Percentiles rank a stretch among this genome's conserved stretches.
Evolutionary conservation across 2,888 invertebrate species (phyloP).

Genomic region (Gymnoscelis rufifasciata): DNA sequence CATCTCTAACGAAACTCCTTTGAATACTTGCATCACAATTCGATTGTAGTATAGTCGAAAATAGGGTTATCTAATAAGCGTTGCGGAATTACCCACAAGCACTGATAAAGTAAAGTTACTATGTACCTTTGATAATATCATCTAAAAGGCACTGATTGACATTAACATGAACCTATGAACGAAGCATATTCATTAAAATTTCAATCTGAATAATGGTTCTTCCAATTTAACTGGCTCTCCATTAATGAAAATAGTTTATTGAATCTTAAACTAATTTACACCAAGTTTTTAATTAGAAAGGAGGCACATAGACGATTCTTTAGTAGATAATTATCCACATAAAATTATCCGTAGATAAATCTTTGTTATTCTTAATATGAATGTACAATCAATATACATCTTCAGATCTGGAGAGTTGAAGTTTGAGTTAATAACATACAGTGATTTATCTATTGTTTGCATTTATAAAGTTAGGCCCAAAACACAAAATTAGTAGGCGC

Average conservation of each 20-base stretch:
- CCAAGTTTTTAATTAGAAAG: too few relatives aligned
- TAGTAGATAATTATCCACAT: background rate
- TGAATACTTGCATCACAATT: constrained; percentile 19
- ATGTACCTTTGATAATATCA: constrained; percentile 34
- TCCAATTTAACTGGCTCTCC: constrained; percentile 7
- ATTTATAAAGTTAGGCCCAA: too few relatives aligned
- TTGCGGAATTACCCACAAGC: constrained; percentile 20
- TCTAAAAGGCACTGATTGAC: constrained; percentile 50
- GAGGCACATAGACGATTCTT: too few relatives aligned
- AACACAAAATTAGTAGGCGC: too few relatives aligned
- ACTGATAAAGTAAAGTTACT: constrained; percentile 30
- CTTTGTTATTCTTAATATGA: background rate
- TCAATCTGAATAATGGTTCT: constrained; percentile 6
- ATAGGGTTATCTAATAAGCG: constrained; percentile 11
- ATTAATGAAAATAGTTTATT: too few relatives aligned
- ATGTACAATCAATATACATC: too few relatives aligned
- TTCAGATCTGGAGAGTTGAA: too few relatives aligned
- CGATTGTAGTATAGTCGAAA: constrained; percentile 15
- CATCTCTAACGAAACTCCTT: constrained; percentile 25
- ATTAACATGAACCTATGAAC: constrained; percentile 24
- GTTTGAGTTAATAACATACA: too few relatives aligned
- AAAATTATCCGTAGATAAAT: too few relatives aligned
- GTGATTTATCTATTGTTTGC: too few relatives aligned
- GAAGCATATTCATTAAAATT: constrained; percentile 17
- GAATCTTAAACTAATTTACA: background rate